These are phyloP conservation scores for Macrotus californicus DNA, from an alignment of 2,113 vertebrate species.

Conservation along the genomic window DNA sequence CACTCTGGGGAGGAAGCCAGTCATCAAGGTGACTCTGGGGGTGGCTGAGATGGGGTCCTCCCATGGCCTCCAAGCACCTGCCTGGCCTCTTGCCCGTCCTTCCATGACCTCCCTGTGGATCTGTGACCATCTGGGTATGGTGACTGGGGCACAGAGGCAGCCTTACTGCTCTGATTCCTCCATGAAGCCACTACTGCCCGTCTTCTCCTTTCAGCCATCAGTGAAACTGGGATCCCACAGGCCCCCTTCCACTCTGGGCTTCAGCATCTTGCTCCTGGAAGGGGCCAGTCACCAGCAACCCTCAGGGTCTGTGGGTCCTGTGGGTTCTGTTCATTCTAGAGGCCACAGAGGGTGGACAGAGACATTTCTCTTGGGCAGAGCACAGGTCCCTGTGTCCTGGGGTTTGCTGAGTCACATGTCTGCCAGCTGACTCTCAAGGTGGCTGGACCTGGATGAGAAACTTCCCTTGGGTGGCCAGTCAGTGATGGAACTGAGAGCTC, in stretches of 20 bases:
- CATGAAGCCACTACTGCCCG: accelerated
- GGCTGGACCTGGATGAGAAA: neutral
- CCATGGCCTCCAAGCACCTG: neutral
- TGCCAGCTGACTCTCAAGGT: neutral
- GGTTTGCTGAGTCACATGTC: neutral
- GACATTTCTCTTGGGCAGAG: neutral
- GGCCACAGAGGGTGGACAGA: neutral
- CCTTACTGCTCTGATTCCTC: neutral
- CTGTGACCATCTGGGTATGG: neutral
- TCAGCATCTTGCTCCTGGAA: neutral
- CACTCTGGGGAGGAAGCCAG: neutral
- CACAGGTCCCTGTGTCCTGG: neutral
- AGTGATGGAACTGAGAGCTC: neutral
- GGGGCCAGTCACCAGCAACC: neutral
- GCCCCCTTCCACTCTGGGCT: neutral
- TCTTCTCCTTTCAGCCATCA: neutral
- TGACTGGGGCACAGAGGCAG: neutral
- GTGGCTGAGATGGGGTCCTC: accelerated
- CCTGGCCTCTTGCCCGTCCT: neutral
- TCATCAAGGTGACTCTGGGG: neutral
- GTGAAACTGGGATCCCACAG: neutral
- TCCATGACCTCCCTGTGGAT: neutral
- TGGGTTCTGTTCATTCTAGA: neutral
- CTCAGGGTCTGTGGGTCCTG: neutral
- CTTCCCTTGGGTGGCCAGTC: neutral